Conservation (phyloP, 2,797 vertebrate genomes). For the Enteromius mattozi region DNA sequence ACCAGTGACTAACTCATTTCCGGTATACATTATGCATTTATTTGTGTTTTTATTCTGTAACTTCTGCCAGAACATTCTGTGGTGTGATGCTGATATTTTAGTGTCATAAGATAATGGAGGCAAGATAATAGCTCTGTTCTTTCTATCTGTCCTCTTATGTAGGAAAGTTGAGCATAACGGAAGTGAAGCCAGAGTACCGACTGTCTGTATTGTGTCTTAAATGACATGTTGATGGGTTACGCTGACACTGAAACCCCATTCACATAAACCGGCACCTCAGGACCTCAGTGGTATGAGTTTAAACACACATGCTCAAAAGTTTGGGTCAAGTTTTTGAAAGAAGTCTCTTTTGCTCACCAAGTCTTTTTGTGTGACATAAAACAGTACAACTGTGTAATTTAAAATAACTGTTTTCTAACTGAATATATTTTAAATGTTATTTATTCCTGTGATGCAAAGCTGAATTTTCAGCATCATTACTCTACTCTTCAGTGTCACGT, state of each 20-base stretch:
- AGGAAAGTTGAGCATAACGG: background rate
- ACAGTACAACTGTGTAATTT: background rate
- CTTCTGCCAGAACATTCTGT: constrained; percentile 19
- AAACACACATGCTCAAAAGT: background rate
- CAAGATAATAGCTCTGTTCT: constrained; percentile 26
- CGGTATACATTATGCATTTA: background rate
- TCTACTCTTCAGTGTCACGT: background rate
- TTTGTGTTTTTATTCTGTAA: constrained; percentile 3
- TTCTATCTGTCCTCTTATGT: background rate
- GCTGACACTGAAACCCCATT: constrained; percentile 10
- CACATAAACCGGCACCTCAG: background rate
- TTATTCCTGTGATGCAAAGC: background rate
- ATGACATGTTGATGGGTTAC: constrained; percentile 35
- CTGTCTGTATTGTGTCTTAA: constrained; percentile 39
- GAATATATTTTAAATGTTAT: background rate
- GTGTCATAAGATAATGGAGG: background rate
- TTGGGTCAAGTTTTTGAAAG: background rate
- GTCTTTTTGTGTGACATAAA: background rate
- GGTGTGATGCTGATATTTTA: constrained; percentile 7
- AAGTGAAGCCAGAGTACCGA: background rate
- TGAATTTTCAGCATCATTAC: background rate
- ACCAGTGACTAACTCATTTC: background rate
- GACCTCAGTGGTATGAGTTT: background rate
- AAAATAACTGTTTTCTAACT: background rate
- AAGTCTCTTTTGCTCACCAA: background rate